Conservation (phyloP, 1,140 invertebrate genomes). For the Drosophila orena region DNA sequence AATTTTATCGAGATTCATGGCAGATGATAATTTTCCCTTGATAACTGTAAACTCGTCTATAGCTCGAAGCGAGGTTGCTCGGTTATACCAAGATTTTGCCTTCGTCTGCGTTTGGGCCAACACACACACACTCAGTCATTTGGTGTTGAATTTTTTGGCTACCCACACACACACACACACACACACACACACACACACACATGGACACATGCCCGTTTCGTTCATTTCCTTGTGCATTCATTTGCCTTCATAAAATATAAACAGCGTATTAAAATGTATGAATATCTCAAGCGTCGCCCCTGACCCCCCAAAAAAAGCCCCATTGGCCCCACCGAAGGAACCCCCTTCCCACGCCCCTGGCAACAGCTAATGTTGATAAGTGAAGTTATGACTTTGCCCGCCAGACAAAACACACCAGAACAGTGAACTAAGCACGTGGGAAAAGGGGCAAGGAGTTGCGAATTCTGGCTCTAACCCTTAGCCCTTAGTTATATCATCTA, state of each 20-base stretch:
- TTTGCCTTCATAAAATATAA: conserved; percentile 83
- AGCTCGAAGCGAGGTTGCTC: conserved; percentile 81
- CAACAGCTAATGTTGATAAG: conserved; percentile 83
- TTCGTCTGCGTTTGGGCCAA: conserved; percentile 53
- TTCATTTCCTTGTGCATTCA: conserved; percentile 82
- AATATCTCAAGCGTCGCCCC: conserved; percentile 62
- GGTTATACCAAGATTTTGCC: conserved; percentile 40
- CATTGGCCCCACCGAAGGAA: too few species aligned
- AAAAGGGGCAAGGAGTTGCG: neutral
- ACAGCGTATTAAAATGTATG: conserved; percentile 82
- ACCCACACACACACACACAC: conserved; percentile 2
- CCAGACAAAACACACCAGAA: conserved; percentile 57
- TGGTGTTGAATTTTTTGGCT: conserved; percentile 78
- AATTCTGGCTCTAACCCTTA: neutral
- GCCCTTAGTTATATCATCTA: conserved; percentile 6
- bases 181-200: neutral
- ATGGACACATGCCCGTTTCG: conserved; percentile 1
- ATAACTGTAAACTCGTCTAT: conserved; percentile 84
- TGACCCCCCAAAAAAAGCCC: neutral
- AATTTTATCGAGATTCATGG: conserved; percentile 84
- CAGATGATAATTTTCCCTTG: conserved; percentile 84
- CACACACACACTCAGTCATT: conserved; percentile 40
- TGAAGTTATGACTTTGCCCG: conserved; percentile 82
- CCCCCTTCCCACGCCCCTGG: conserved; percentile 7
- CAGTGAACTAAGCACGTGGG: neutral